These are phyloP conservation scores for Chitala chitala DNA, from an alignment of 2,113 vertebrate species.

Conservation along the genomic window DNA sequence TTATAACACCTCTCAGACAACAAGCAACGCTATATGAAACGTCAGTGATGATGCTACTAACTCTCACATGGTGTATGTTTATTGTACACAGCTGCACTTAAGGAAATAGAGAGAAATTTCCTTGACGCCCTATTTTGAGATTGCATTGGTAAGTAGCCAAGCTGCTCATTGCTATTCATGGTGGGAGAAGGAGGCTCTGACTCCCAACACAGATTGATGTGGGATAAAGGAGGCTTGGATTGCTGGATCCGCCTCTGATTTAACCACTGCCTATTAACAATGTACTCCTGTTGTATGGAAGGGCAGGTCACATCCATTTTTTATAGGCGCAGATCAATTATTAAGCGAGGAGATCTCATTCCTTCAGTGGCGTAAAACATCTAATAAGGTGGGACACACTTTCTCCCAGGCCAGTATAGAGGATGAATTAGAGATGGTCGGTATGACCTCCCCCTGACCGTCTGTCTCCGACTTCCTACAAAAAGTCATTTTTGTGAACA, in stretches of 20 bases:
- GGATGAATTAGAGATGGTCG: neutral
- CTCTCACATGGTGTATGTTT: no score
- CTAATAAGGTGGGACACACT: conserved; percentile 35
- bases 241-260: neutral
- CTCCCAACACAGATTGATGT: neutral
- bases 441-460: neutral
- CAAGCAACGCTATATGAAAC: no score
- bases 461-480: no score
- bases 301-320: conserved; percentile 48
- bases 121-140: no score
- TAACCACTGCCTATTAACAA: conserved; percentile 25
- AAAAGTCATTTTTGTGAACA: no score
- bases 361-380: conserved; percentile 37
- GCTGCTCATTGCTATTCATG: no score
- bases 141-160: no score
- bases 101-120: no score
- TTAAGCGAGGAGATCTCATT: conserved; percentile 50
- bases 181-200: neutral
- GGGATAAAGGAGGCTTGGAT: neutral
- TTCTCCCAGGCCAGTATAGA: conserved; percentile 13
- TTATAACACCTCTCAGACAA: no score
- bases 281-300: conserved; percentile 23
- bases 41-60: no score
- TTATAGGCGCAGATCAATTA: conserved; percentile 56
- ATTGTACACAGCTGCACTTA: no score